These are phyloP conservation scores for Emydocephalus ijimae DNA, from an alignment of 2,113 vertebrate species.

Conservation along the genomic window DNA sequence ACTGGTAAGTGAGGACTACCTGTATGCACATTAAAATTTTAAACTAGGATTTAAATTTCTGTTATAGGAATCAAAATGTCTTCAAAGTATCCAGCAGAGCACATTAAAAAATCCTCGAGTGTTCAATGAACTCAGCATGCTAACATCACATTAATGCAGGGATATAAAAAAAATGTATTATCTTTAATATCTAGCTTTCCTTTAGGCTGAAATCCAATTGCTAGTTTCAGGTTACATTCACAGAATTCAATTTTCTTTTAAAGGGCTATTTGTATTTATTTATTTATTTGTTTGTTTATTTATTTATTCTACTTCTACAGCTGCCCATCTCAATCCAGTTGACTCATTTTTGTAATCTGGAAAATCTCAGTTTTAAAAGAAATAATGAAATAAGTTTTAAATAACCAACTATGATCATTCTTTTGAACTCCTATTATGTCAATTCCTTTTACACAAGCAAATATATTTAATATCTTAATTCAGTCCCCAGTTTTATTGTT, in stretches of 20 bases:
- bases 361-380: slow-evolving; percentile 40
- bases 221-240: slow-evolving; percentile 43
- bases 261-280: slow-evolving; percentile 31
- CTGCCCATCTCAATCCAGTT: not conserved
- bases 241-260: slow-evolving; percentile 39
- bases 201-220: slow-evolving; percentile 17
- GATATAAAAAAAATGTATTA: slow-evolving; percentile 20
- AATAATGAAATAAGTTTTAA: slow-evolving; percentile 45
- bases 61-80: not conserved
- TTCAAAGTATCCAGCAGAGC: not conserved
- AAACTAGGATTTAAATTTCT: not conserved
- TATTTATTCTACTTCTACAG: not conserved
- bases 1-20: not conserved
- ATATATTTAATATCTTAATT: slow-evolving; percentile 43
- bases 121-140: not conserved
- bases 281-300: not conserved
- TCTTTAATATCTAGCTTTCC: slow-evolving; percentile 27
- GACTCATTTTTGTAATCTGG: not conserved
- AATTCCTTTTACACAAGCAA: slow-evolving; percentile 46
- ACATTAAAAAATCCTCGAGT: not conserved
- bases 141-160: slow-evolving; percentile 37
- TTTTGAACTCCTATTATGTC: slow-evolving; percentile 40
- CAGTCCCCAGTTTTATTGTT: slow-evolving; percentile 33
- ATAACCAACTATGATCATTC: slow-evolving; percentile 31
- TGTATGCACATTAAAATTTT: not conserved